A percentile compares a stretch with the other conserved stretches of the same genome.
Evolutionary conservation across 2,113 vertebrate species (phyloP).

Genomic region (Ariopsis seemanni): DNA sequence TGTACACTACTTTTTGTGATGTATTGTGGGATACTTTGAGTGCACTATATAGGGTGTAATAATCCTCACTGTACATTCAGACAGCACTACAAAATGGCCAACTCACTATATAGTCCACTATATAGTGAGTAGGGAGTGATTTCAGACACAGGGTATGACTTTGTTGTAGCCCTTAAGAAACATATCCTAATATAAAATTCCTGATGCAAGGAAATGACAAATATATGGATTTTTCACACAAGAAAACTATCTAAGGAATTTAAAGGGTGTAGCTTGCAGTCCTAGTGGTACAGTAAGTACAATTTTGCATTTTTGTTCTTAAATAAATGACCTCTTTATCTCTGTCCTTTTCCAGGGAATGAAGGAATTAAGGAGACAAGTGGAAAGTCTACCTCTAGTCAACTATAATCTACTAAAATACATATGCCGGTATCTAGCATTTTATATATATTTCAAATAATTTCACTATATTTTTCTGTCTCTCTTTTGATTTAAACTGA

Average conservation of each 20-base stretch:
- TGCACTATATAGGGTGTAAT: too few relatives aligned
- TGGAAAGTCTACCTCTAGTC: slow-evolving; percentile 87
- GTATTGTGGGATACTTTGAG: too few relatives aligned
- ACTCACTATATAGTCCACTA: too few relatives aligned
- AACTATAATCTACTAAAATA: slow-evolving; percentile 97
- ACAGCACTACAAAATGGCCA: too few relatives aligned
- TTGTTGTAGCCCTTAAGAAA: background rate
- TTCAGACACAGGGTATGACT: too few relatives aligned
- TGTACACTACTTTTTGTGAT: too few relatives aligned
- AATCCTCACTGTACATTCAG: too few relatives aligned
- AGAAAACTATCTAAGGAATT: background rate
- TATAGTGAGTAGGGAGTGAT: too few relatives aligned
- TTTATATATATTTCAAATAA: background rate
- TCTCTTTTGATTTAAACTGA: background rate
- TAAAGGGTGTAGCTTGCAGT: background rate
- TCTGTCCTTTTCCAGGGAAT: slow-evolving; percentile 76
- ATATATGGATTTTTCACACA: background rate
- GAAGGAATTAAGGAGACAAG: slow-evolving; percentile 85
- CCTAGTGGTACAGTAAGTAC: background rate
- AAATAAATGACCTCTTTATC: background rate
- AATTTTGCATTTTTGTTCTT: background rate
- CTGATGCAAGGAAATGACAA: background rate
- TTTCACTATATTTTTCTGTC: background rate
- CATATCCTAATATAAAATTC: background rate
- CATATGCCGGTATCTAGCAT: slow-evolving; percentile 86